Evolutionary conservation across 2,113 vertebrate genomes (phyloP).

Genomic region (Seriola dumerili): DNA sequence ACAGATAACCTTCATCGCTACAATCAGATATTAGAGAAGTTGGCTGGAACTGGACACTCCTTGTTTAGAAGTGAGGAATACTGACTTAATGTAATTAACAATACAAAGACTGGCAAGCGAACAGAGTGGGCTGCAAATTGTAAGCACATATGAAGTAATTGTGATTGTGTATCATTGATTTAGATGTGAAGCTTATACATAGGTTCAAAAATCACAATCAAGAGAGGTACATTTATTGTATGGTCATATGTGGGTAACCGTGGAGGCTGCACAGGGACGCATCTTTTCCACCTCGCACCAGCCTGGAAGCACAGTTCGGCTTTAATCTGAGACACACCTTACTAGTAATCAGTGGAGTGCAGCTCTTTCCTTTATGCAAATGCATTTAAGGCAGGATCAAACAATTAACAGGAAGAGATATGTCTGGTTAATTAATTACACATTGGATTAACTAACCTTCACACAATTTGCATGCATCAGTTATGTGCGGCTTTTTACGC

Average conservation of each 20-base stretch:
- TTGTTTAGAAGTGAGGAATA: not conserved
- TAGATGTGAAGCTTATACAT: not conserved
- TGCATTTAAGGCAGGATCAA: slow-evolving; percentile 41
- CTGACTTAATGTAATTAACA: not conserved
- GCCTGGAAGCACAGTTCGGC: slow-evolving; percentile 32
- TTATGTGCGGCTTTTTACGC: slow-evolving; percentile 16
- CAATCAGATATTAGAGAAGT: not conserved
- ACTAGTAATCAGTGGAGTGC: slow-evolving; percentile 52
- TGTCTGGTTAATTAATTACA: slow-evolving; percentile 65
- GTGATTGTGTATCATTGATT: not conserved
- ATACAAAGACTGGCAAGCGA: slow-evolving; percentile 2
- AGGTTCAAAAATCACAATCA: too few relatives aligned
- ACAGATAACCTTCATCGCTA: not conserved
- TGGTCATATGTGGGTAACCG: not conserved
- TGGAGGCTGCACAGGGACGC: slow-evolving; percentile 6
- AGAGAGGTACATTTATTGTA: not conserved
- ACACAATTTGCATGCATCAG: slow-evolving; percentile 13
- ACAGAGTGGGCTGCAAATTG: not conserved
- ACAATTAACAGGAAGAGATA: slow-evolving; percentile 65
- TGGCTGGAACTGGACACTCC: not conserved
- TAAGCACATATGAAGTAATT: not conserved
- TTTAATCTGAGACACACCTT: slow-evolving; percentile 55
- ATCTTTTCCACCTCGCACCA: slow-evolving; percentile 23
- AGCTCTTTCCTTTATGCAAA: slow-evolving; percentile 47
- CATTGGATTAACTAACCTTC: slow-evolving; percentile 65